Conservation (phyloP, 2,113 vertebrate species). For the Brachirus orientalis region DNA sequence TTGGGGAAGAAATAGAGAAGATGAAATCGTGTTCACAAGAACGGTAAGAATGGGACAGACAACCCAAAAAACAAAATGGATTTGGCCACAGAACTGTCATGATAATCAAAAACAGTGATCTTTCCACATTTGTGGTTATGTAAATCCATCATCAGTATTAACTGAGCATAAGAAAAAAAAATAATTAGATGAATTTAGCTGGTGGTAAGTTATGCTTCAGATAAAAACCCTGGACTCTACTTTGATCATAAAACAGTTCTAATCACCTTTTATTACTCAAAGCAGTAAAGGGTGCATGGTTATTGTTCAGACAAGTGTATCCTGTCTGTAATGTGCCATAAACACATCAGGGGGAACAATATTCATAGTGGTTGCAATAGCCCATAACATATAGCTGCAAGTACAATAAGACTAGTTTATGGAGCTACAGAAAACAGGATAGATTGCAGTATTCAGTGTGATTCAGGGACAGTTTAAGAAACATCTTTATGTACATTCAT, state of each 20-base stretch:
- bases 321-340: slow-evolving; percentile 55
- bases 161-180: not conserved
- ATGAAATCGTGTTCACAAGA: no score
- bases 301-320: slow-evolving; percentile 60
- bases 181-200: slow-evolving; percentile 19
- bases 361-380: slow-evolving; percentile 64
- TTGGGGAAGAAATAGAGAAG: no score
- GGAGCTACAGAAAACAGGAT: slow-evolving; percentile 44
- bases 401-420: slow-evolving; percentile 42
- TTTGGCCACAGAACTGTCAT: no score
- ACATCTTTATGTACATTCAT: slow-evolving; percentile 3
- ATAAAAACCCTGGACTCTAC: slow-evolving; percentile 28
- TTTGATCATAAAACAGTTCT: slow-evolving; percentile 26
- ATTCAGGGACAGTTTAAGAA: not conserved
- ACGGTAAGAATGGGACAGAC: no score
- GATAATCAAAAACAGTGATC: no score
- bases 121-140: no score
- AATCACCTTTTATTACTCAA: not conserved
- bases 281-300: slow-evolving; percentile 46
- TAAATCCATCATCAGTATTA: no score
- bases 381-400: slow-evolving; percentile 52
- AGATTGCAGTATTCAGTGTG: not conserved
- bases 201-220: slow-evolving; percentile 16
- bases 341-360: slow-evolving; percentile 51
- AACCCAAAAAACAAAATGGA: no score